These are phyloP conservation scores for Solenopsis invicta DNA, from an alignment of 1,140 invertebrate genomes.

Conservation along the genomic window DNA sequence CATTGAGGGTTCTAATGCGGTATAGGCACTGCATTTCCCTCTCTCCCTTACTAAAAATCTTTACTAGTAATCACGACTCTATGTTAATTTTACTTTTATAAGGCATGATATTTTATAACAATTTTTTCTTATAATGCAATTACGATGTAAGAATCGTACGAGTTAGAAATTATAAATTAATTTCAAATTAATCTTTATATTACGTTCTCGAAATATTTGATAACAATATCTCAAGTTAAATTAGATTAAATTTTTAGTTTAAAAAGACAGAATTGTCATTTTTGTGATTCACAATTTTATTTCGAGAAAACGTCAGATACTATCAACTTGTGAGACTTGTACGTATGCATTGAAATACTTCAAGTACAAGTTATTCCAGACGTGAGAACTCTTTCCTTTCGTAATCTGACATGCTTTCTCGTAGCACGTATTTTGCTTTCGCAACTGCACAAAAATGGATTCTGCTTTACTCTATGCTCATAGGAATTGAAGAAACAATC, in stretches of 20 bases:
- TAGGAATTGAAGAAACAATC: constrained; percentile 3
- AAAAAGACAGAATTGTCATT: not conserved
- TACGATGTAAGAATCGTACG: not conserved
- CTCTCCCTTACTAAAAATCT: too few relatives aligned
- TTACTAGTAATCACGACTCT: too few relatives aligned
- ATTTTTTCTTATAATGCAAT: not conserved
- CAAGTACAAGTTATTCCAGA: not conserved
- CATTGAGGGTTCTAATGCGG: too few relatives aligned
- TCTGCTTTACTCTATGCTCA: not conserved
- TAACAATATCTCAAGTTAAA: not conserved
- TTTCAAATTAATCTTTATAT: not conserved
- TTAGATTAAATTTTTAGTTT: not conserved
- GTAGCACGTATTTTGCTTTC: constrained; percentile 1
- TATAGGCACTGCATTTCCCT: too few relatives aligned
- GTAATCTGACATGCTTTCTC: constrained; percentile 51
- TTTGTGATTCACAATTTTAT: not conserved
- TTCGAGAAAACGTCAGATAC: not conserved
- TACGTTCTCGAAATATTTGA: not conserved
- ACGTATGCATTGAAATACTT: constrained; percentile 15
- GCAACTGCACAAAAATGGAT: constrained; percentile 26
- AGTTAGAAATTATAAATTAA: not conserved
- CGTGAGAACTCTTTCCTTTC: constrained; percentile 64
- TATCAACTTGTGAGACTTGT: not conserved
- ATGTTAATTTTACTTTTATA: not conserved
- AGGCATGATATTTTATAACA: not conserved